A percentile compares a stretch with the other conserved stretches of the same genome.
Conservation (phyloP, 2,888 invertebrate species). For the Steromphala cineraria region DNA sequence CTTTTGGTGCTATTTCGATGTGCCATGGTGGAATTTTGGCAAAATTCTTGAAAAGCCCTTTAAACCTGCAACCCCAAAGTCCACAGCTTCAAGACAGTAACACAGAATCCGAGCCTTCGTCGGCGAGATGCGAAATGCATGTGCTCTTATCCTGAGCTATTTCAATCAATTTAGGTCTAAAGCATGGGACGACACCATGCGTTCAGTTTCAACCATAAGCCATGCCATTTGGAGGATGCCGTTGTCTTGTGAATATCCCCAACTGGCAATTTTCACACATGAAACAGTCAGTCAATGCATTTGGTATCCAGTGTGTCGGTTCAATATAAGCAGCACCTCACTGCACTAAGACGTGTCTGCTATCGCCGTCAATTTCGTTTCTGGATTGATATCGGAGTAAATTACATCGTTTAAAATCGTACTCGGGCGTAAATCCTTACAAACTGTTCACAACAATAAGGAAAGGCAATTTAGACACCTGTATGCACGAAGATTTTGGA, state of each 20-base stretch:
- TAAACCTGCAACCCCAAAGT: background rate
- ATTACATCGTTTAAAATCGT: background rate
- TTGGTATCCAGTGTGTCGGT: too few relatives aligned
- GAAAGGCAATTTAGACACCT: background rate
- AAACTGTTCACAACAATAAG: background rate
- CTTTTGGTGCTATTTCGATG: constrained; percentile 59
- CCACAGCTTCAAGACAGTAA: too few relatives aligned
- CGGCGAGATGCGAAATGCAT: too few relatives aligned
- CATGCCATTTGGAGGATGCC: background rate
- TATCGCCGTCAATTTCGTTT: background rate
- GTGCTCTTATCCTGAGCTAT: background rate
- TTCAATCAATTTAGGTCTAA: background rate
- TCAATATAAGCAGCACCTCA: too few relatives aligned
- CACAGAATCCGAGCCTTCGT: too few relatives aligned
- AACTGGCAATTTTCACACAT: too few relatives aligned
- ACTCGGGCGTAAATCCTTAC: background rate
- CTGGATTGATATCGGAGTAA: background rate
- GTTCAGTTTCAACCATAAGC: background rate
- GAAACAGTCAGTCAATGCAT: too few relatives aligned
- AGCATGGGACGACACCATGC: background rate
- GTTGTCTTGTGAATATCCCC: too few relatives aligned
- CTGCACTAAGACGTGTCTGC: background rate
- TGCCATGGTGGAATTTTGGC: constrained; percentile 36
- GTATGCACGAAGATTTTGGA: background rate
- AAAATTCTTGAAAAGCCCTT: background rate